phyloP scores from a whole-genome alignment of 2,888 invertebrate genomes.

The Caenorhabditis virilis region DNA sequence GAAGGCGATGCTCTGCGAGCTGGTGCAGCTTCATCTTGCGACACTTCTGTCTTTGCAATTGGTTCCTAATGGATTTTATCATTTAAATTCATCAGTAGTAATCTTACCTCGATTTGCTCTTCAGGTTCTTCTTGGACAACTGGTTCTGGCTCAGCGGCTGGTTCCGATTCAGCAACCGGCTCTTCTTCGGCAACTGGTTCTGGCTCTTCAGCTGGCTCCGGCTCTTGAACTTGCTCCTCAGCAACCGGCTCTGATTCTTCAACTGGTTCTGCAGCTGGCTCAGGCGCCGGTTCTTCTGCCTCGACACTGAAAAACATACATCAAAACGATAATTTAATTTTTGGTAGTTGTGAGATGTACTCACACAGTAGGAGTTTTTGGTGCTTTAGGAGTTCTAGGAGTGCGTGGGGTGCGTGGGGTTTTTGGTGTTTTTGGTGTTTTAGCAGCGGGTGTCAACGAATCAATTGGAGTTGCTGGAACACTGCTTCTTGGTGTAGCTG shows the following conservation, averaged over 20 bases:
- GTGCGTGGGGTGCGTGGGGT: conserved; percentile 60
- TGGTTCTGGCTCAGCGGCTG: conserved; percentile 34
- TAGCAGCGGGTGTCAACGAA: conserved; percentile 47
- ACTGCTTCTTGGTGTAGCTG: conserved; percentile 52
- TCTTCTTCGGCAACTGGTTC: conserved; percentile 36
- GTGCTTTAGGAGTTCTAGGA: conserved; percentile 58
- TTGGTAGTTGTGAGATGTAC: not conserved
- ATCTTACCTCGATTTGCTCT: no score
- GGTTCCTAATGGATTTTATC: no score
- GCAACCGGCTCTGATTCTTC: conserved; percentile 38
- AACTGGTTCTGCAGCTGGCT: conserved; percentile 27
- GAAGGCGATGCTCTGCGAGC: conserved; percentile 47
- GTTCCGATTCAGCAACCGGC: conserved; percentile 33
- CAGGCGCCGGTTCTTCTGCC: conserved; percentile 15
- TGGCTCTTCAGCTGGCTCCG: conserved; percentile 40
- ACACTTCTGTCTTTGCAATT: conserved; percentile 28
- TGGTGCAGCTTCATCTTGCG: conserved; percentile 34
- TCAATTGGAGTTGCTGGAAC: conserved; percentile 31
- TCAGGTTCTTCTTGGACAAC: no score
- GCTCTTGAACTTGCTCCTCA: conserved; percentile 34
- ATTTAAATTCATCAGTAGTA: no score
- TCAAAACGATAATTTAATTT: no score
- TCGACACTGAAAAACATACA: conserved; percentile 21
- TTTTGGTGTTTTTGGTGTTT: conserved; percentile 54
- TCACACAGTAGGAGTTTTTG: conserved; percentile 46